Evolutionary conservation across 2,888 invertebrate species (phyloP), one percentile per base, ranked within the genome.

Genomic region (Thecophora atra): DNA sequence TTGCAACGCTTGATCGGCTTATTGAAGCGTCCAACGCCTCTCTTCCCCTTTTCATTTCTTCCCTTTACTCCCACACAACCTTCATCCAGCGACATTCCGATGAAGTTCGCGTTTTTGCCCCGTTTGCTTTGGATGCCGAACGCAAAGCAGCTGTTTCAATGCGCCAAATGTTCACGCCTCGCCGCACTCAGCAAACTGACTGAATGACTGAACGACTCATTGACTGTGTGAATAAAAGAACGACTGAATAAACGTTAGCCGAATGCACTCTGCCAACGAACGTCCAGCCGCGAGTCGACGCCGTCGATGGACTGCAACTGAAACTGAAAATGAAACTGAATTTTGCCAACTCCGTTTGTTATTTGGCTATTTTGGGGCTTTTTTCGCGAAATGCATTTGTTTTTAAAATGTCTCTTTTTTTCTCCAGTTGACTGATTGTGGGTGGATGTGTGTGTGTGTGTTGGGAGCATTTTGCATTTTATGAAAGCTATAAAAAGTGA

Each of bases 401-500:
- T 58, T 69, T 69, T 44, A 44, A 69, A 26, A 15, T 51, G 30
- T 62, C 17, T 11, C 13, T 42, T 62, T 42, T 62, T 42, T 47
- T 47, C 47, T n/a, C 17, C 26, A 11, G 21, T 42, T 13, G 13
- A 11, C 26, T 21, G 42, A 19, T n/a, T 62, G 4, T 44, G n/a
- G n/a, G 21, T 67, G 8, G 30, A 2, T 13, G n/a, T 68, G 13
- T 24, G 21, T 30, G 24, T 42, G 44, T 24, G 42, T 8, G 30
- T 15, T 44, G 3, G 44, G 65, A 52, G 51, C 44, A 51, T 69
- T 60, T 51, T 52, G 42, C 44, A 60, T 69, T 69, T 60, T 69
- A 47, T 69, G 54, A 51, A 68, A 75, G 72, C 65, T 71, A 71
- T 44, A 73, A 72, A 66, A 70, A 72, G 69, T 58, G 64, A 64